Conservation (phyloP, 2,797 vertebrate species). For the Threskiornis aethiopicus region DNA sequence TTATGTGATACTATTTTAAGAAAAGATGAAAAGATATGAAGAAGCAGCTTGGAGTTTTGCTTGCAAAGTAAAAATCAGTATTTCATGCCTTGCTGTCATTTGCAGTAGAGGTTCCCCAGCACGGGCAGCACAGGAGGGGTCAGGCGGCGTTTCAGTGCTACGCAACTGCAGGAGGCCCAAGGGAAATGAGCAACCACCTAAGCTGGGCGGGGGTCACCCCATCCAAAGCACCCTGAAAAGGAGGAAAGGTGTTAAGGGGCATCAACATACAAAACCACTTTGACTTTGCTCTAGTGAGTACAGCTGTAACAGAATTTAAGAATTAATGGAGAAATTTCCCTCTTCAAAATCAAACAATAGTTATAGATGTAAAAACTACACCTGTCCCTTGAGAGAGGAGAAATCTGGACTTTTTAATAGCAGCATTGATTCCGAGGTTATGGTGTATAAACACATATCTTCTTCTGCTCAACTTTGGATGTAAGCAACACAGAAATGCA, state of each 20-base stretch:
- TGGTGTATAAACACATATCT: accelerated
- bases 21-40: background rate
- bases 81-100: background rate
- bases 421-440: background rate
- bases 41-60: background rate
- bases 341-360: background rate
- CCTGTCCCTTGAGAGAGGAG: background rate
- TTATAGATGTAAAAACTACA: background rate
- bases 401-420: background rate
- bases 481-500: background rate
- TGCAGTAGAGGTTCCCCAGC: accelerated
- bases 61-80: background rate
- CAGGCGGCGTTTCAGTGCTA: accelerated
- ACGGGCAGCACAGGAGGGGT: accelerated
- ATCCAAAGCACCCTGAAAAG: background rate
- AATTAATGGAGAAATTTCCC: background rate
- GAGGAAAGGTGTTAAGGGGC: background rate
- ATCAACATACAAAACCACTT: background rate
- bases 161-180: background rate
- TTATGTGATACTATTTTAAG: background rate
- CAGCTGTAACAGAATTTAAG: background rate
- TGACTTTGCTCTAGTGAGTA: background rate
- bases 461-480: background rate
- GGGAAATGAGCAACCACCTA: background rate
- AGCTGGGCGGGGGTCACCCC: background rate